Evolutionary conservation across 2,797 vertebrate genomes (phyloP).

Genomic region (Microtus californicus): DNA sequence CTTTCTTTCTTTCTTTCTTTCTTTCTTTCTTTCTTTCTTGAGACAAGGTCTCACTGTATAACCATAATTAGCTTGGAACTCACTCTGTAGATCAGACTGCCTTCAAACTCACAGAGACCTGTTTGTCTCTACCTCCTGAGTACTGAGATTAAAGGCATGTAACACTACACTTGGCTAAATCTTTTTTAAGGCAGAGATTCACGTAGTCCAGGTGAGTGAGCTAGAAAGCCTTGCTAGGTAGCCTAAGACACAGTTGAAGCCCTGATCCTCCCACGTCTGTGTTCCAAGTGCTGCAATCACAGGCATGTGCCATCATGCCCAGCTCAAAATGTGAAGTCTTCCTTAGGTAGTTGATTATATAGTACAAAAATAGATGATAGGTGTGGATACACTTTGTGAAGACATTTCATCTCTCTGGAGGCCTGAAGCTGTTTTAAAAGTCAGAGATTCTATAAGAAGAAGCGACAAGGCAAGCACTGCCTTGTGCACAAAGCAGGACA

Average conservation of each 20-base stretch:
- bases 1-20: rapidly evolving
- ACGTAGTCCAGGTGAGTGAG: background rate
- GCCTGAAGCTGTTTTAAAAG: slow-evolving; percentile 68
- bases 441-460: background rate
- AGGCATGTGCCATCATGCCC: background rate
- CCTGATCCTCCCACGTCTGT: background rate
- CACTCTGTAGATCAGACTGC: too few relatives aligned
- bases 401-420: slow-evolving; percentile 81
- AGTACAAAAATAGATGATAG: slow-evolving; percentile 71
- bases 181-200: background rate
- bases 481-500: background rate
- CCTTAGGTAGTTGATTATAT: slow-evolving; percentile 73
- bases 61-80: background rate
- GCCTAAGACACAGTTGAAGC: background rate
- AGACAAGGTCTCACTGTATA: background rate
- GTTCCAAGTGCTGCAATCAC: background rate
- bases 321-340: slow-evolving; percentile 50
- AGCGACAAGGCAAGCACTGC: background rate
- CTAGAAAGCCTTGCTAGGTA: background rate
- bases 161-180: background rate
- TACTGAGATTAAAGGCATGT: background rate
- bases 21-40: background rate
- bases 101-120: background rate
- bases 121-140: background rate
- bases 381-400: slow-evolving; percentile 78